phyloP scores from a whole-genome alignment of 2,888 invertebrate genomes.

The Calliphora vomitoria region DNA sequence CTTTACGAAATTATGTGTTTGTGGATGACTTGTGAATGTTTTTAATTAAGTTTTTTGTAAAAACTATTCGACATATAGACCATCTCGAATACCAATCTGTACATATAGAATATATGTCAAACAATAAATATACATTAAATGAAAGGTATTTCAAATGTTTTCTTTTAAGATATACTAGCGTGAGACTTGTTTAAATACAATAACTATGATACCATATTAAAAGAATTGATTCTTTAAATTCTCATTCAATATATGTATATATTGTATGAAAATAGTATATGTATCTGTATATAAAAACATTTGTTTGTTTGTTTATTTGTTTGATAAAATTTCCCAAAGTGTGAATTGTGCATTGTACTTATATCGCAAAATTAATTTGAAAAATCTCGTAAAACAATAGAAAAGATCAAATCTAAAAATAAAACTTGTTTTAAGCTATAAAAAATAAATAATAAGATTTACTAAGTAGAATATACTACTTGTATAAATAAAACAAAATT shows the following conservation, averaged over 20 bases:
- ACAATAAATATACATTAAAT: no score
- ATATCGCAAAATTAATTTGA: slow-evolving; percentile 19
- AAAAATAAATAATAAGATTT: neutral
- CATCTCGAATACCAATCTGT: no score
- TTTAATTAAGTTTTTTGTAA: no score
- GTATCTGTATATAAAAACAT: neutral
- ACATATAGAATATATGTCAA: no score
- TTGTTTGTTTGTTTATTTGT: neutral
- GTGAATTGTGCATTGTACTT: slow-evolving; percentile 17
- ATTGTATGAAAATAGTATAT: neutral
- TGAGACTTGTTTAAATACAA: no score
- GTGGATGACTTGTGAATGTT: no score
- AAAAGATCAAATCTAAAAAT: slow-evolving; percentile 4
- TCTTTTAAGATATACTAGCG: no score
- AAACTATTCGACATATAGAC: no score
- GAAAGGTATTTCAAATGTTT: no score
- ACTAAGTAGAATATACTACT: neutral
- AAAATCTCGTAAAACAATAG: slow-evolving; percentile 26
- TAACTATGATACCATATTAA: neutral
- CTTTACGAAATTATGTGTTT: no score
- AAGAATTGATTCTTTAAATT: slow-evolving; percentile 37
- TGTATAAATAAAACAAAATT: no score
- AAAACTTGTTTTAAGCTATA: neutral
- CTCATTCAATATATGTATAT: neutral
- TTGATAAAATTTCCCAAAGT: slow-evolving; percentile 29